Conservation (phyloP, 2,888 invertebrate genomes). For the Leptinotarsa juncta region DNA sequence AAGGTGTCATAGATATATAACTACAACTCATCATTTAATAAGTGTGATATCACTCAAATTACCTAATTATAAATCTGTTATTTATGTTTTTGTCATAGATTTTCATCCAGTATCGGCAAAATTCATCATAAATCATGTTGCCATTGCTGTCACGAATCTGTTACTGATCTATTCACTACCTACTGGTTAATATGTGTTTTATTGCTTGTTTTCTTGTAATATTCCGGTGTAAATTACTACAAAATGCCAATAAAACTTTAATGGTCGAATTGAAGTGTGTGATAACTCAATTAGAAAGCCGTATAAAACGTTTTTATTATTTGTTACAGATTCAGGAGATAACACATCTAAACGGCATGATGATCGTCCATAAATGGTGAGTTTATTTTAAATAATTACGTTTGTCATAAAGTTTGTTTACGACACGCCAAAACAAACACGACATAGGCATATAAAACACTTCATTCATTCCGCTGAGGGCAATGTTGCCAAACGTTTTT, state of each 20-base stretch:
- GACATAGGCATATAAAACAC: slow-evolving; percentile 51
- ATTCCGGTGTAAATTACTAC: slow-evolving; percentile 1
- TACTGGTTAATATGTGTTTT: not conserved
- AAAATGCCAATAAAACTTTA: slow-evolving; percentile 15
- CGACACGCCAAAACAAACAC: slow-evolving; percentile 42
- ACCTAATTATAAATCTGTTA: too few species aligned
- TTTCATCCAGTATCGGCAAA: too few species aligned
- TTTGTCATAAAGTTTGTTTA: slow-evolving; percentile 57
- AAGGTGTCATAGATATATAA: too few species aligned
- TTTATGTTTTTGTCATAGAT: too few species aligned
- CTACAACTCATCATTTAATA: too few species aligned
- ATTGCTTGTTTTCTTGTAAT: slow-evolving; percentile 6
- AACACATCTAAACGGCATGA: slow-evolving; percentile 27
- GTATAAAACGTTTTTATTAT: slow-evolving; percentile 46
- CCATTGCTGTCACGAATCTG: not conserved
- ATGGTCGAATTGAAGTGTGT: slow-evolving; percentile 10
- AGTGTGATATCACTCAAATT: too few species aligned
- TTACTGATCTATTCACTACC: not conserved
- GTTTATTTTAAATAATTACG: slow-evolving; percentile 53
- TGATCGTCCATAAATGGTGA: slow-evolving; percentile 49
- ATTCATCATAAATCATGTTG: not conserved
- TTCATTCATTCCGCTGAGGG: slow-evolving; percentile 53
- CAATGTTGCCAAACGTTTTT: slow-evolving; percentile 48
- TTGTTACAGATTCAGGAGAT: slow-evolving; percentile 50
- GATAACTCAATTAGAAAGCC: slow-evolving; percentile 34